Evolutionary conservation across 2,113 vertebrate genomes (phyloP).

Genomic region (Cettia cetti): DNA sequence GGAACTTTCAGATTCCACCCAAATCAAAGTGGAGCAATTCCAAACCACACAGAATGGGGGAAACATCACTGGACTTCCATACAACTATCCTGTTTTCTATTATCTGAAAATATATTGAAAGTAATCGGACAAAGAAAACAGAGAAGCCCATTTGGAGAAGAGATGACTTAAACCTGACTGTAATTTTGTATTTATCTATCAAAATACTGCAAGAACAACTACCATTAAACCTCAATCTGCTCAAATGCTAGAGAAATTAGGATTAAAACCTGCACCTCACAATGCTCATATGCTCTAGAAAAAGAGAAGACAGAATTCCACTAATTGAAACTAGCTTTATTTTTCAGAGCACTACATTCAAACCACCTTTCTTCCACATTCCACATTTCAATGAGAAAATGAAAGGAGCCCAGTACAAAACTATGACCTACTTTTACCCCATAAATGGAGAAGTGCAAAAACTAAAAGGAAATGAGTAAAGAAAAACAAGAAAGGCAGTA

Average conservation of each 20-base stretch:
- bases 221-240: not conserved
- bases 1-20: not conserved
- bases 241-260: not conserved
- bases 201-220: not conserved
- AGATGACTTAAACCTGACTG: not conserved
- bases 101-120: not conserved
- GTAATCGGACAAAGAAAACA: not conserved
- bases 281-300: not conserved
- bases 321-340: not conserved
- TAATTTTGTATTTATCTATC: not conserved
- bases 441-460: not conserved
- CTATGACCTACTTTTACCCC: not conserved
- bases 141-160: not conserved
- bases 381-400: not conserved
- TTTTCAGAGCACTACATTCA: not conserved
- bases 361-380: not conserved
- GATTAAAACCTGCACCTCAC: not conserved
- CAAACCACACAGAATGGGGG: not conserved
- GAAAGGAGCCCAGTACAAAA: not conserved
- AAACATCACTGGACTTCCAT: not conserved
- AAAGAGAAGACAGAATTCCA: not conserved
- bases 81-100: not conserved
- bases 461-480: not conserved
- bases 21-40: not conserved
- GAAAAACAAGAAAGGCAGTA: not conserved